Base-by-base conservation (phyloP, 1,140 invertebrate genomes). In the Platyscapa corneri region DNA sequence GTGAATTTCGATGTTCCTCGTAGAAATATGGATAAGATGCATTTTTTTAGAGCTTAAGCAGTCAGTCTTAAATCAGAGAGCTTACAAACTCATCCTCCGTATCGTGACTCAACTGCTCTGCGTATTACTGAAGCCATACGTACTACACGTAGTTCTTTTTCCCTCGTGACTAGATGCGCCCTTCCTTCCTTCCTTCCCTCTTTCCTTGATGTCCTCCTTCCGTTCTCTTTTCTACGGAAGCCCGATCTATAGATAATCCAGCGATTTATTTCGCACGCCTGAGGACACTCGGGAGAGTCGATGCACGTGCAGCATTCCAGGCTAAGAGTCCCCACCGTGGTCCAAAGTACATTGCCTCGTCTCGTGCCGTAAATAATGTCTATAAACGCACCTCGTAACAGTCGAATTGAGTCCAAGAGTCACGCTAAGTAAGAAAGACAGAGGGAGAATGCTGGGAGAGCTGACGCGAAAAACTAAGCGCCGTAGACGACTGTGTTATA, bases 251-350 rank as follows among this genome's bases (percentile, higher is more conserved):
- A 67, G 64, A 75, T 87, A 87, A 87, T 85, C 83, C 86, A 2
- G 30, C 74, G 75, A 87, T 87, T 87, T 87, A 87, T 87, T 83
- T 87, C 46, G 76, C 74, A 85, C 84, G 60, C 70, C 65, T 65
- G 74, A 78, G 77, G 34, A 86, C 76, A 86, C 70, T 39, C 77
- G 82, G 53, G 32, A 76, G 76, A 72, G 30, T 27, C 30, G 37
- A 82, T 74, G 74, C 81, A 53, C 56, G n/a, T 16, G 39, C 53
- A 77, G 27, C 64, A 75, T 64, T 53, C 49, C 83, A 12, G 14
- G 56, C 83, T 30, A 64, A 27, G 53, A 32, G 37, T 64, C 53
- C 49, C n/a, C 34, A 27, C 27, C 56, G 14, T 32, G 32, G 32
- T 30, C 56, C 56, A 53, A 49, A 46, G 46, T 27, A 53, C 72